Evolutionary conservation across 2,113 vertebrate species (phyloP), one percentile per base, ranked within the genome.

Genomic region (Panthera tigris): DNA sequence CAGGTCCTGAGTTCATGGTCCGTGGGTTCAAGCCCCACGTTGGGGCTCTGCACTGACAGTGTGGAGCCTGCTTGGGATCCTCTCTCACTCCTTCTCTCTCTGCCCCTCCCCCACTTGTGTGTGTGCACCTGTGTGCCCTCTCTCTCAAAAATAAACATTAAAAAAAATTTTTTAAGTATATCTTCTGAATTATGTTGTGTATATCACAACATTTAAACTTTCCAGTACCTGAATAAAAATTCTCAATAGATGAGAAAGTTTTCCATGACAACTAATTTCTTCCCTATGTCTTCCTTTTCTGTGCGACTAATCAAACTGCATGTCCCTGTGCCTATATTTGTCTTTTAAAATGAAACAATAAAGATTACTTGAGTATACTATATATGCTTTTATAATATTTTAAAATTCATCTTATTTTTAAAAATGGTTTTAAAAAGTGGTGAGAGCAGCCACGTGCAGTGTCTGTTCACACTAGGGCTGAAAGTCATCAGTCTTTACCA

Each of bases 161-260:
- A 57, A 61, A 61, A 61, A 61, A 57, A 0, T 3, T 57, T 57
- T 61, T 8, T 61, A 57, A 23, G 7, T 55, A 19, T 16, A 79
- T n/a, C 39, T 3, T 1, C 90, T 95, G 95, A 94, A 65, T 61
- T 0, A 10, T 87, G 65, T 76, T 68, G 84, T 84, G 45, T 36
- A 82, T 97, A 88, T 93, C 86, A 65, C 45, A 71, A 91, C 95
- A 85, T 89, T 98, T 96, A 96, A 97, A 27, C 82, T 95, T 97
- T 92, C 63, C 68, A 93, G 0, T 0, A 84, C 93, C 68, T 93
- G 45, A 97, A 95, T 97, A 93, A 94, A 91, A 84, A 55, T 81
- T 69, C 6, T 93, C 39, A 84, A 27, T 71, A 78, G 66, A 36
- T 74, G 18, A 89, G 45, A 90, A 14, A 55, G 68, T 89, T 89